Base-by-base conservation (phyloP, 1,140 invertebrate genomes). In the Thrips palmi region DNA sequence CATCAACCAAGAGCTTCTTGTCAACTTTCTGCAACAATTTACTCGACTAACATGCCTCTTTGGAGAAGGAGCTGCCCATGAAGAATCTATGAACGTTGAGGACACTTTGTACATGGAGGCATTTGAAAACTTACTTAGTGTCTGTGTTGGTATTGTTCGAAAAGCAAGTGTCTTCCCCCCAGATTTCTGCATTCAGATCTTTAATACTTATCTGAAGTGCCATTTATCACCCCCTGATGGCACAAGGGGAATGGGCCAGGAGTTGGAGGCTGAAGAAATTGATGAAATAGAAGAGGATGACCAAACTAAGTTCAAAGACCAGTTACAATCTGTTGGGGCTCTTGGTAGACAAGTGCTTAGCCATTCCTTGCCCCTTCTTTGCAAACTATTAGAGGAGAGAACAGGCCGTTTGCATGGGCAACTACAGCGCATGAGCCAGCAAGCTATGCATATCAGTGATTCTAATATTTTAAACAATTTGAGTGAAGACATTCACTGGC, bases 401-500 rank as follows among this genome's bases (percentile, higher is more conserved):
- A 73, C 68, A n/a, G 50, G 48, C 28, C 49, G 51, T 31, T 48
- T 70, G 7, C 53, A 62, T 44, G 46, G 47, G 10, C 60, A 64
- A 25, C 48, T 70, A n/a, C 56, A 67, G 41, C 47, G 55, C 33
- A 53, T 52, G 17, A 44, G 46, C 27, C 37, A 28, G 17, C 31
- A 33, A 25, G 23, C 14, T 37, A 54, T 68, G 46, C 67, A 61
- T 19, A 60, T 65, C 8, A 62, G 63, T 22, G 65, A 68, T 34
- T 63, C 65, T 0, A 52, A 51, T 11, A 49, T 56, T 35, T 50
- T 84, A 8, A 60, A 68, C 41, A 65, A 59, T 43, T 48, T 83
- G 1, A 81, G 78, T 54, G 85, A 92, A 60, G 85, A 92, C 60
- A 55, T 92, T 2, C 85, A 91, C 55, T 92, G 86, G 87, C 65